Evolutionary conservation across 2,113 vertebrate species (phyloP), one percentile per base, ranked within the genome.

Genomic region (Anthoscopus minutus): DNA sequence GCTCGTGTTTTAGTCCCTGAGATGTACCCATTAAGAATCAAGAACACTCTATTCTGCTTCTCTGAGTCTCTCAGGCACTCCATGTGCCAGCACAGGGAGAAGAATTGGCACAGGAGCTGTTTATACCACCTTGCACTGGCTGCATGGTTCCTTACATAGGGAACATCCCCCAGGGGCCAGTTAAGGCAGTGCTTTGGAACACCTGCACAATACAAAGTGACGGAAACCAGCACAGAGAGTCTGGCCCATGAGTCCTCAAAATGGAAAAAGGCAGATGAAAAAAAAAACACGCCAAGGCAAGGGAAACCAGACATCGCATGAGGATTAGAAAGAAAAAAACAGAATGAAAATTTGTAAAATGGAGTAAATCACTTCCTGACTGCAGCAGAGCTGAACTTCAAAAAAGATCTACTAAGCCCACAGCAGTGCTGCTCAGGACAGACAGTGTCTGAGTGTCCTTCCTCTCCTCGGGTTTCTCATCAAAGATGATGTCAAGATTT

Each of bases 151-250:
- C 40, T 47, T 56, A 0, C 2, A 5, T 11, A 31, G 48, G 57
- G 78, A 92, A 31, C 67, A 64, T 66, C 64, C 91, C 83, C 72
- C 0, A 0, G 50, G 86, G 89, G 22, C 81, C 64, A 72, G 76
- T 95, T 93, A 90, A 92, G 40, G 58, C 86, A 47, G 30, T 1
- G 7, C 47, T 81, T 73, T 88, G 88, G 78, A 95, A 82, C 96
- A 96, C 94, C 93, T 95, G 92, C 89, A 86, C 81, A 91, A 89
- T 47, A 86, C 86, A 89, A 93, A 95, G 86, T 79, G 86, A 82
- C 2, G 71, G 87, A 96, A 96, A 95, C 54, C 93, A 89, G 93
- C 80, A 27, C 35, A 60, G 60, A 72, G 77, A 57, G 72, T 54
- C 93, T 95, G 89, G 89, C 54, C 71, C 18, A 0, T 16, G 30